Percentiles rank a stretch among this genome's conserved stretches.
These are phyloP conservation scores for Mya arenaria DNA, from an alignment of 1,140 invertebrate genomes.

Conservation along the genomic window DNA sequence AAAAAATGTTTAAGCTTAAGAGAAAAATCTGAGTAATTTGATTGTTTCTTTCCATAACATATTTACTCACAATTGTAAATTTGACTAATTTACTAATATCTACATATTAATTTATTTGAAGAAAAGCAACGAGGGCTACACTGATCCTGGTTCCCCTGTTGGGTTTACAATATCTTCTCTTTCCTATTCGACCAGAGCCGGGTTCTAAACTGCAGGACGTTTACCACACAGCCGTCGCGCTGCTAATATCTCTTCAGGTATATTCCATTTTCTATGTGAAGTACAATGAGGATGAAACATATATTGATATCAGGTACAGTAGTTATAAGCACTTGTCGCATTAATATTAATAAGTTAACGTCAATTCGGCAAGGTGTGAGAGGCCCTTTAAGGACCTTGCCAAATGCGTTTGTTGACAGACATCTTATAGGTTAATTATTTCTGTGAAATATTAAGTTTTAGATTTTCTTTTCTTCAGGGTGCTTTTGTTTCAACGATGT, in stretches of 20 bases:
- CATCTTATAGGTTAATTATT: background rate
- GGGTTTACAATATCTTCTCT: conserved; percentile 72
- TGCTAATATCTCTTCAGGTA: conserved; percentile 44
- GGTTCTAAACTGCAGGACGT: conserved; percentile 26
- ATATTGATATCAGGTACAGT: too few relatives aligned
- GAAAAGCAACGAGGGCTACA: conserved; percentile 83
- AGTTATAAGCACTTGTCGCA: too few relatives aligned
- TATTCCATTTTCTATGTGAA: too few relatives aligned
- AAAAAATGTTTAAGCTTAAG: conserved; percentile 32
- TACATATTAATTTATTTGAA: too few relatives aligned
- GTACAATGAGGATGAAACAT: too few relatives aligned
- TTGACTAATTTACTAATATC: too few relatives aligned
- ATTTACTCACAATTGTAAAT: too few relatives aligned
- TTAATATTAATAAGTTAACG: too few relatives aligned
- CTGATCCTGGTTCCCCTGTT: conserved; percentile 81
- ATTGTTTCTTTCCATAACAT: too few relatives aligned
- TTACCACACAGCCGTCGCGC: conserved; percentile 24
- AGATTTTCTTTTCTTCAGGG: conserved; percentile 6
- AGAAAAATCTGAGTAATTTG: conserved; percentile 13
- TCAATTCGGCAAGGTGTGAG: too few relatives aligned
- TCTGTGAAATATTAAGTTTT: background rate
- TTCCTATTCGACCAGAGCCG: conserved; percentile 57
- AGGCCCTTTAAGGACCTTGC: too few relatives aligned
- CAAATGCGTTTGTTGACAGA: too few relatives aligned
- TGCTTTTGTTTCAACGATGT: conserved; percentile 37